A percentile compares a stretch with the other conserved stretches of the same genome.
Evolutionary conservation across 2,888 invertebrate genomes (phyloP).

Genomic region (Argyra leucocephala): DNA sequence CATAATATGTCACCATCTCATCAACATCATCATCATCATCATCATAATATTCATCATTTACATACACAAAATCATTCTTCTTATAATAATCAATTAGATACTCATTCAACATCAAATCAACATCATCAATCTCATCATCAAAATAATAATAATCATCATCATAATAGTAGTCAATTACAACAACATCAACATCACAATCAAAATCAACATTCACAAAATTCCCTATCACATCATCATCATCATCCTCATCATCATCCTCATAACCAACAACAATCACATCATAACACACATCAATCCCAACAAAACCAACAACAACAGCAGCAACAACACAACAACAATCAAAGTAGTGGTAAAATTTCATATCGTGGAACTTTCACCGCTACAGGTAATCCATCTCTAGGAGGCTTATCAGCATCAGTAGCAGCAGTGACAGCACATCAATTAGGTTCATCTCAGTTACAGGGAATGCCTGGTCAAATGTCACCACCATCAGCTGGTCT

Average conservation of each 20-base stretch:
- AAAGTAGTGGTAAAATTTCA: slow-evolving; percentile 47
- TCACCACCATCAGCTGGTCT: slow-evolving; percentile 51
- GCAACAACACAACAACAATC: slow-evolving; percentile 40
- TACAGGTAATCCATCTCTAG: slow-evolving; percentile 47
- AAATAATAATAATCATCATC: slow-evolving; percentile 30
- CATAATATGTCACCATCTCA: slow-evolving; percentile 25
- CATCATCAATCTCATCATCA: slow-evolving; percentile 31
- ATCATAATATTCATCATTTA: slow-evolving; percentile 23
- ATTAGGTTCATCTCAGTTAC: slow-evolving; percentile 40
- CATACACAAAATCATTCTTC: slow-evolving; percentile 25
- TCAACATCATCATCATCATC: slow-evolving; percentile 29
- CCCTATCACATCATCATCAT: slow-evolving; percentile 28
- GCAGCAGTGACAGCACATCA: slow-evolving; percentile 29
- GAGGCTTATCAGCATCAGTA: slow-evolving; percentile 26
- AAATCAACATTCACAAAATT: slow-evolving; percentile 30
- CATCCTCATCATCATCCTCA: slow-evolving; percentile 33
- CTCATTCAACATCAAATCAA: slow-evolving; percentile 29
- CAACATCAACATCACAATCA: slow-evolving; percentile 33
- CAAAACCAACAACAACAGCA: slow-evolving; percentile 43
- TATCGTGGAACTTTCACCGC: slow-evolving; percentile 67
- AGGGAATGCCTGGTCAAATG: slow-evolving; percentile 43
- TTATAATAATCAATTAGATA: slow-evolving; percentile 13
- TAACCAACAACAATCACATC: slow-evolving; percentile 30
- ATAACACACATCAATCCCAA: slow-evolving; percentile 40
- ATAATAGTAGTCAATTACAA: slow-evolving; percentile 32